A percentile compares a stretch with the other conserved stretches of the same genome.
These are phyloP conservation scores for Pterocles burchelli DNA, from an alignment of 2,113 vertebrate genomes.

Conservation along the genomic window DNA sequence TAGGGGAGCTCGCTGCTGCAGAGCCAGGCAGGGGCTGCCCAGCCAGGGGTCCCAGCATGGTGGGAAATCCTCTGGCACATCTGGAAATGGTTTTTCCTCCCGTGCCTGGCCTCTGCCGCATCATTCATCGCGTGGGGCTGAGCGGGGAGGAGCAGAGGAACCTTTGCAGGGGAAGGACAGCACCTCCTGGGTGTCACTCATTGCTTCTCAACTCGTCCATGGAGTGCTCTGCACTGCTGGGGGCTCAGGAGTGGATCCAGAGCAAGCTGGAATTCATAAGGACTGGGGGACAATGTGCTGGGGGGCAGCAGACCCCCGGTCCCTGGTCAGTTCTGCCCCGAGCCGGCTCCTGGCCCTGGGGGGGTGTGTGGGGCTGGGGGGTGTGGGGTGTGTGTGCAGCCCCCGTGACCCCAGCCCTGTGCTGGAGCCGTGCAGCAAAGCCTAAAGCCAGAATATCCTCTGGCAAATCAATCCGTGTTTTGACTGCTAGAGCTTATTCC, in stretches of 20 bases:
- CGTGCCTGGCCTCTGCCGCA: fast-evolving
- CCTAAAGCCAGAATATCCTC: not conserved
- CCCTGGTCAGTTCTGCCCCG: no score
- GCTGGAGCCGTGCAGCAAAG: fast-evolving
- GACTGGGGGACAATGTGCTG: no score
- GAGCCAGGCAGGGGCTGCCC: fast-evolving
- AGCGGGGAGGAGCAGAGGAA: not conserved
- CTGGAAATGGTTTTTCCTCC: not conserved
- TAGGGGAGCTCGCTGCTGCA: not conserved
- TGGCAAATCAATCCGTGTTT: not conserved
- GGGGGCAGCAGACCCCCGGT: no score
- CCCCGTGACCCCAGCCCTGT: fast-evolving
- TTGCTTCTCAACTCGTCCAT: not conserved
- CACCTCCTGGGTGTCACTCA: not conserved
- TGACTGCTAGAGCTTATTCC: not conserved
- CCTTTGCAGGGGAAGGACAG: not conserved
- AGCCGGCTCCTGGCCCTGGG: not conserved
- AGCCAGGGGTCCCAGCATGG: not conserved
- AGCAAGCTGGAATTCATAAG: not conserved
- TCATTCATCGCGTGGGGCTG: fast-evolving
- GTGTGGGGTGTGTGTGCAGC: not conserved
- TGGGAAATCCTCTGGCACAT: not conserved
- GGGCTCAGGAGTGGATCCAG: not conserved
- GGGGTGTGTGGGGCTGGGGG: not conserved
- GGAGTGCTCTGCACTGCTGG: not conserved